Evolutionary conservation across 2,797 vertebrate genomes (phyloP).

Genomic region (Eurystomus glaucurus): DNA sequence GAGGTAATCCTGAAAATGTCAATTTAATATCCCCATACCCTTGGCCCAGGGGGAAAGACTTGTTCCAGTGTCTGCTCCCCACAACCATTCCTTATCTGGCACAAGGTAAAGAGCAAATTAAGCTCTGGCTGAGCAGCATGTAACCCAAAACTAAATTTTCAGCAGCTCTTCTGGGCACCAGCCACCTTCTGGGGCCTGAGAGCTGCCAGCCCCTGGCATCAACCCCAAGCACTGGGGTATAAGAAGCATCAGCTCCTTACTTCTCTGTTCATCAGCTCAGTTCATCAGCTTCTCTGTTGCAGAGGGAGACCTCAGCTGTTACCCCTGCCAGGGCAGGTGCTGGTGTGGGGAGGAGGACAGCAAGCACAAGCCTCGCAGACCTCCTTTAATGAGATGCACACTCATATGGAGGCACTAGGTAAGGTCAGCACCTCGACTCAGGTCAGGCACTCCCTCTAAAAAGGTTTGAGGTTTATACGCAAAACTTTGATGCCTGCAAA

Average conservation of each 20-base stretch:
- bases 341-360: neutral
- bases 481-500: neutral
- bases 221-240: neutral
- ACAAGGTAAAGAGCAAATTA: neutral
- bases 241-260: neutral
- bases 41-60: neutral
- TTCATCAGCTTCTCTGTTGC: neutral
- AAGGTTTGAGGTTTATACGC: neutral
- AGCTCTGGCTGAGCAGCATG: neutral
- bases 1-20: neutral
- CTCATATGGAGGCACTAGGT: fast-evolving
- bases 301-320: fast-evolving
- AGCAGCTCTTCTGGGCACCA: neutral
- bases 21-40: neutral
- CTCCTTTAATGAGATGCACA: fast-evolving
- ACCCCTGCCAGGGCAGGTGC: fast-evolving
- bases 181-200: neutral
- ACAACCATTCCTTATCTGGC: neutral
- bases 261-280: no score
- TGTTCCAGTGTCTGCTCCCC: neutral
- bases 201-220: neutral
- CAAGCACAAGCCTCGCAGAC: neutral
- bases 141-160: neutral
- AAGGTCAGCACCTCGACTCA: neutral
- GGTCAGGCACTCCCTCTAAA: neutral